phyloP scores from a whole-genome alignment of 2,888 invertebrate genomes.

The Brachyopa scutellaris region DNA sequence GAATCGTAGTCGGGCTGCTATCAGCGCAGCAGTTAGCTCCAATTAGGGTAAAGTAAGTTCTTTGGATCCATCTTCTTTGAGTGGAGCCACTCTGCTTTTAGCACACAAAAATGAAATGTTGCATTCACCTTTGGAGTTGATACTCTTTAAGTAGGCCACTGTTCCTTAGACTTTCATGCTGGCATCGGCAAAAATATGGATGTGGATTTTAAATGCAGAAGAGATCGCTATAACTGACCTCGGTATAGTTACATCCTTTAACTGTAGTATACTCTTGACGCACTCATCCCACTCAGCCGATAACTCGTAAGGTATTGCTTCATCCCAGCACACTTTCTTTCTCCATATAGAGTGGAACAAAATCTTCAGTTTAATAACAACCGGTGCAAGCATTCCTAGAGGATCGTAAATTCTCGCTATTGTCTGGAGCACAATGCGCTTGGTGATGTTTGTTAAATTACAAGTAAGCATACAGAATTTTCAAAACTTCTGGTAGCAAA shows the following conservation, averaged over 20 bases:
- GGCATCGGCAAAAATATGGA: conserved; percentile 15
- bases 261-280: conserved; percentile 4
- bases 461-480: neutral
- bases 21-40: neutral
- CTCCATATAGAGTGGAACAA: neutral
- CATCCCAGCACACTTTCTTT: conserved; percentile 4
- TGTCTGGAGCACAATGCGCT: neutral
- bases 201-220: neutral
- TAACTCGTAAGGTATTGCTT: neutral
- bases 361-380: neutral
- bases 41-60: neutral
- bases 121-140: neutral
- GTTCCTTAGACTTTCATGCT: conserved; percentile 4
- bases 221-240: neutral
- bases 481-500: conserved; percentile 17
- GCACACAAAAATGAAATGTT: neutral
- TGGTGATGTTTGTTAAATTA: neutral
- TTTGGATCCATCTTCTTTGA: neutral
- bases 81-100: conserved; percentile 8
- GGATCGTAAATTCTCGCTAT: conserved; percentile 3
- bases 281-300: conserved; percentile 2
- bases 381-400: neutral
- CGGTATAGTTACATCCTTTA: conserved; percentile 8
- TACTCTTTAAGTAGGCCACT: neutral
- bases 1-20: neutral